Evolutionary conservation across 2,888 invertebrate species (phyloP).

Genomic region (Calameuta idolon): DNA sequence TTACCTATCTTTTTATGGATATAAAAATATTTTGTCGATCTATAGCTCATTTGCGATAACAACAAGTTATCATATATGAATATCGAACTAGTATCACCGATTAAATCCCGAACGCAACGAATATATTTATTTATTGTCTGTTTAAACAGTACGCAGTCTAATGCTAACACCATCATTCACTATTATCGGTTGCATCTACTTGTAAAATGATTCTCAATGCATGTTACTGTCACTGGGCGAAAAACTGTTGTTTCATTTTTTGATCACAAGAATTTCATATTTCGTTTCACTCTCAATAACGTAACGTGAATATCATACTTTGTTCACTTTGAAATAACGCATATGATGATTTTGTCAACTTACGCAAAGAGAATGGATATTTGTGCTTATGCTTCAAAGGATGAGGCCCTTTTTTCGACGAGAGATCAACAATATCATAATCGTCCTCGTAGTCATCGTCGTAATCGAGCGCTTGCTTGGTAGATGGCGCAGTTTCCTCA

Average conservation of each 20-base stretch:
- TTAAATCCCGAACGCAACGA: background rate
- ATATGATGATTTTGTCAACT: background rate
- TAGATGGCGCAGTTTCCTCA: background rate
- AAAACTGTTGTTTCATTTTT: no score
- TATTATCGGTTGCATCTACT: background rate
- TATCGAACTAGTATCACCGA: background rate
- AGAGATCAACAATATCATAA: background rate
- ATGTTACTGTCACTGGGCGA: no score
- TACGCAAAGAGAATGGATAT: background rate
- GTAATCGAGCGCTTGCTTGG: background rate
- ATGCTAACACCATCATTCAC: background rate
- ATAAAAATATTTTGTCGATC: background rate
- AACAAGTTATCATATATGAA: background rate
- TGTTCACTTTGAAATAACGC: no score
- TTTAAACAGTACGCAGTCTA: background rate
- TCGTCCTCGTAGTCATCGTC: background rate
- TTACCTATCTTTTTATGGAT: background rate
- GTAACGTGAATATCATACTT: no score
- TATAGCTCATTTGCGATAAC: background rate
- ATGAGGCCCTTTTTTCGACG: constrained; percentile 6
- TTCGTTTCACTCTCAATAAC: no score
- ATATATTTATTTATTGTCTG: background rate
- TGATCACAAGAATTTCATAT: no score
- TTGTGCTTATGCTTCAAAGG: background rate
- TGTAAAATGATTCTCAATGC: background rate